A percentile compares a stretch with the other conserved stretches of the same genome.
Evolutionary conservation across 2,797 vertebrate species (phyloP).

Genomic region (Microctenopoma stevenorrisi): DNA sequence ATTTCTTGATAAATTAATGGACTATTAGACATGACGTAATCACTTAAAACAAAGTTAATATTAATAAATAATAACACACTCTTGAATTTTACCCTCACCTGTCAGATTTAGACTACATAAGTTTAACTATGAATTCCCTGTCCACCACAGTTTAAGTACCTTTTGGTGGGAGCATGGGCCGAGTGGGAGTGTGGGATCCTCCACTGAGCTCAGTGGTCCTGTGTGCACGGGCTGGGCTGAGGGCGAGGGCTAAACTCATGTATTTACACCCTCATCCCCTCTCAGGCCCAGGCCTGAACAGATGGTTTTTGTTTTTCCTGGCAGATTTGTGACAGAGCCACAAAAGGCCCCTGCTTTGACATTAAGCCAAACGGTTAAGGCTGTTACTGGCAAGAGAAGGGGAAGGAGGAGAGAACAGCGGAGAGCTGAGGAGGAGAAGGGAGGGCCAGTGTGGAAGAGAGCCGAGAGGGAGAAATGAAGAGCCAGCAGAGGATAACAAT

Average conservation of each 20-base stretch:
- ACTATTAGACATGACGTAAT: not conserved
- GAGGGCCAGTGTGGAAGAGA: constrained; percentile 51
- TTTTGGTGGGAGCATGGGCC: constrained; percentile 33
- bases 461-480: constrained; percentile 60
- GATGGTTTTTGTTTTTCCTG: constrained; percentile 90
- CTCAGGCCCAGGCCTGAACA: constrained; percentile 79
- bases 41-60: not conserved
- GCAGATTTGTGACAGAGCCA: constrained; percentile 88
- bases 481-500: constrained; percentile 79
- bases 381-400: constrained; percentile 81
- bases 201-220: constrained; percentile 66
- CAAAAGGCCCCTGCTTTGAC: constrained; percentile 86
- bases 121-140: constrained; percentile 31
- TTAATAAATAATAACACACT: not conserved
- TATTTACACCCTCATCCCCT: constrained; percentile 77
- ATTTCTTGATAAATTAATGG: not conserved
- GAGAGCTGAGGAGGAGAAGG: constrained; percentile 57
- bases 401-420: constrained; percentile 75
- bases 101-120: constrained; percentile 17
- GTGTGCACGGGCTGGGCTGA: constrained; percentile 62
- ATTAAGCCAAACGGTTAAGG: constrained; percentile 83
- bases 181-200: constrained; percentile 54
- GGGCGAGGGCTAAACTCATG: constrained; percentile 82
- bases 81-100: not conserved
- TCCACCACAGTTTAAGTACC: constrained; percentile 27